Base-by-base conservation (phyloP, 2,888 invertebrate genomes). In the Harpalus rufipes region DNA sequence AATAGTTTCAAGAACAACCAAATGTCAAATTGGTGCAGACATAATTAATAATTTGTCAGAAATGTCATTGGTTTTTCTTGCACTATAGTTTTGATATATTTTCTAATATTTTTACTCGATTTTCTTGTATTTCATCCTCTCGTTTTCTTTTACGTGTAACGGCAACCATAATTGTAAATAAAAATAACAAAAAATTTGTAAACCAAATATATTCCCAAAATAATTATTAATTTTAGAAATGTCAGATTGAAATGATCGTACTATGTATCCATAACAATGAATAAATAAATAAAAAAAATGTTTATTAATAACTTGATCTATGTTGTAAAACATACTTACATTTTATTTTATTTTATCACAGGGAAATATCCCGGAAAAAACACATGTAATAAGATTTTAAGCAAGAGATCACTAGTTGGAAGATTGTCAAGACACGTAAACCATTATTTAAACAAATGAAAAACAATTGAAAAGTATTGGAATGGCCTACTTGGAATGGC, bases 161-260 rank as follows among this genome's bases (percentile, higher is more conserved):
- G 14, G 14, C n/a, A 14, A 16, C 68, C 68, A 68, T 68, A 4
- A 32, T 61, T 21, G 59, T 59, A 59, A 59, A 59, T 16, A 59
- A 59, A 59, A 32, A 32, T 32, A 51, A 51, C 44, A 12, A 12
- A 51, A 51, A 51, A 51, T 51, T 51, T 51, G 6, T 51, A 10
- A 32, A 32, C 32, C 32, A 32, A 12, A 51, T 51, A 51, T 10
- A 51, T 51, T 51, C 4, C 44, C 12, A 51, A 51, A 12, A 10
- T 51, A 51, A 12, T 12, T 51, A 51, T 51, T 12, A 10, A 51
- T 51, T 51, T 51, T 51, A 12, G 12, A 51, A 12, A 51, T 51
- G 44, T 51, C 44, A 51, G 12, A 51, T 12, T 51, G 44, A 51
- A 12, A 12, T 51, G 44, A 12, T 5, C 5, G 5, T 32, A 5